Conservation (phyloP, 1,140 invertebrate genomes). For the Metopolophium dirhodum region DNA sequence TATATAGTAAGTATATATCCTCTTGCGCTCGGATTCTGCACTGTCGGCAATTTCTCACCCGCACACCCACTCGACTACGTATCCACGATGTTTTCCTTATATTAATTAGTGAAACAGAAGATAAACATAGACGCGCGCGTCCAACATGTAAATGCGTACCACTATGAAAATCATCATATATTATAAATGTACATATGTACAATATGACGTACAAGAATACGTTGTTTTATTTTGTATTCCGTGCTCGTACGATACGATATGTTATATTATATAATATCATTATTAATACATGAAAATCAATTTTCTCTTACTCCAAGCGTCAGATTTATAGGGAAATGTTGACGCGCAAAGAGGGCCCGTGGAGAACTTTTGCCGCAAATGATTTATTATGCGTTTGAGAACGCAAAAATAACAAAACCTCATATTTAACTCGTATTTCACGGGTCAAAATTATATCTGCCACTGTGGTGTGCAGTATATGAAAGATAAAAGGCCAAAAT, state of each 20-base stretch:
- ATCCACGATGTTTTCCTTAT: neutral
- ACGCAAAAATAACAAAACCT: neutral
- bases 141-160: neutral
- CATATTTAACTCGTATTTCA: neutral
- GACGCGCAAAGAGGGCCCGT: too few relatives aligned
- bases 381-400: neutral
- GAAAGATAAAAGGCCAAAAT: slow-evolving; percentile 4
- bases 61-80: neutral
- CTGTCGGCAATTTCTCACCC: neutral
- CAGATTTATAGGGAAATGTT: neutral
- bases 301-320: neutral
- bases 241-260: too few relatives aligned
- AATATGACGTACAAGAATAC: neutral
- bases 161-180: neutral
- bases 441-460: neutral
- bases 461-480: too few relatives aligned
- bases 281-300: neutral
- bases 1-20: neutral
- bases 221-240: neutral
- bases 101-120: slow-evolving; percentile 20
- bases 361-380: neutral
- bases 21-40: neutral
- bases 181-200: neutral
- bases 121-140: neutral
- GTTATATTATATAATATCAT: neutral